These are phyloP conservation scores for Hydrozoanthus gracilis DNA, from an alignment of 92 coral and sea anemone species.

Conservation along the genomic window DNA sequence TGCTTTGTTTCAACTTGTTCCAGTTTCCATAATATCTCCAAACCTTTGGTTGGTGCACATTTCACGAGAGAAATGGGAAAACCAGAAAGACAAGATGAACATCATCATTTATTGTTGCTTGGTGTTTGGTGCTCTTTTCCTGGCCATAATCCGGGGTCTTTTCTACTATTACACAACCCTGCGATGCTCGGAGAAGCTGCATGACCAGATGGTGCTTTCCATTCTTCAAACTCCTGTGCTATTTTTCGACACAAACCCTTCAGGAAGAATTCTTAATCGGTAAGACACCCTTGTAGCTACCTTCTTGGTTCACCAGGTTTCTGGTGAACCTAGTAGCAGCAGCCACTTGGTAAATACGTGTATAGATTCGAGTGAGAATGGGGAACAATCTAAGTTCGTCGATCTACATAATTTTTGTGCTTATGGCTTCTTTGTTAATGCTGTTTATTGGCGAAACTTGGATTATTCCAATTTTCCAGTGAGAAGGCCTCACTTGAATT, in stretches of 20 bases:
- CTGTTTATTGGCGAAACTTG: no score
- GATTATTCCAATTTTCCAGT: no score
- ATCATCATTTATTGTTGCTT: constrained; percentile 82
- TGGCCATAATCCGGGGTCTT: constrained; percentile 83
- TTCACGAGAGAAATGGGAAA: constrained; percentile 88
- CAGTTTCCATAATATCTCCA: constrained; percentile 91
- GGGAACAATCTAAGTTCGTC: no score
- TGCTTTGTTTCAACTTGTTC: background rate
- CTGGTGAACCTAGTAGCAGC: background rate
- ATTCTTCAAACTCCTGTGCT: constrained; percentile 85
- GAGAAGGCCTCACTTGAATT: no score
- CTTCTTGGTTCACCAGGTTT: background rate
- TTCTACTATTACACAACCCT: constrained; percentile 82
- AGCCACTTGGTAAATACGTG: no score
- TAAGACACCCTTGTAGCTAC: background rate
- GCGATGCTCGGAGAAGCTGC: constrained; percentile 85
- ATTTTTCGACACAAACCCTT: constrained; percentile 90
- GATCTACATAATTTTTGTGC: no score
- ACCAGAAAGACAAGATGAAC: constrained; percentile 88
- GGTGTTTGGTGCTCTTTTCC: constrained; percentile 87
- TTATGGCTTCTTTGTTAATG: no score
- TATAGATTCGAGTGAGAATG: no score
- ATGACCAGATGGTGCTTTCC: constrained; percentile 87
- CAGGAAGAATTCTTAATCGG: constrained; percentile 87
- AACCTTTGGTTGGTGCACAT: constrained; percentile 92